These are phyloP conservation scores for Furcifer pardalis DNA, from an alignment of 2,797 vertebrate species.

Conservation along the genomic window DNA sequence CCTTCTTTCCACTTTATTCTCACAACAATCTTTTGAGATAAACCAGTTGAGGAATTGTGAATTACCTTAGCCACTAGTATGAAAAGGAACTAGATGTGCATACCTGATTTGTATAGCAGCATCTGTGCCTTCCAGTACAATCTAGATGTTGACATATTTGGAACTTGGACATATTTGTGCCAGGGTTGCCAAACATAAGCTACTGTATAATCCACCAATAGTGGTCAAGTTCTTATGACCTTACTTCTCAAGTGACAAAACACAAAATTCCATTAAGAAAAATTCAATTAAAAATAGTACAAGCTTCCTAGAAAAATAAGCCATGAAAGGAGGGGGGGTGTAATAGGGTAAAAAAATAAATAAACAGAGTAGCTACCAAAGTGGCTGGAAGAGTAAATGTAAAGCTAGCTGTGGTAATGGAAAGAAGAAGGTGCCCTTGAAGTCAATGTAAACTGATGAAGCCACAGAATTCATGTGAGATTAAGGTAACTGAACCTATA, in stretches of 20 bases:
- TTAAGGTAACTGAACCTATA: background rate
- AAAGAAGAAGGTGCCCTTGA: background rate
- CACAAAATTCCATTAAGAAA: background rate
- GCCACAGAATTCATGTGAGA: background rate
- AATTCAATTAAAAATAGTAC: slow-evolving; percentile 1
- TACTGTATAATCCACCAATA: background rate
- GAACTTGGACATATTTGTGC: background rate
- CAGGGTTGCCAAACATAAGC: background rate
- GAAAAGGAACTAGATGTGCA: too few relatives aligned
- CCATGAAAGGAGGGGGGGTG: background rate
- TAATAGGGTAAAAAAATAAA: background rate
- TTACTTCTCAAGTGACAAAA: background rate
- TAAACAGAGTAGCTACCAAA: background rate
- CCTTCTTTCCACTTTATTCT: too few relatives aligned
- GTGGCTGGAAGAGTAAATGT: slow-evolving; percentile 32
- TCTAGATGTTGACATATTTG: background rate
- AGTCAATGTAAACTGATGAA: slow-evolving; percentile 24
- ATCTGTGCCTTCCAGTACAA: too few relatives aligned
- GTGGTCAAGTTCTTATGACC: background rate
- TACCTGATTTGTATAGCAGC: too few relatives aligned
- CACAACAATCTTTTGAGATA: too few relatives aligned
- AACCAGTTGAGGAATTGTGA: too few relatives aligned
- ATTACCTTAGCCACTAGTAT: too few relatives aligned
- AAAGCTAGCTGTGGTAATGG: slow-evolving; percentile 1
- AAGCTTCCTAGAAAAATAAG: slow-evolving; percentile 24